A percentile compares a stretch with the other conserved stretches of the same genome.
These are phyloP conservation scores for Panthera tigris DNA, from an alignment of 2,113 vertebrate species.

Conservation along the genomic window DNA sequence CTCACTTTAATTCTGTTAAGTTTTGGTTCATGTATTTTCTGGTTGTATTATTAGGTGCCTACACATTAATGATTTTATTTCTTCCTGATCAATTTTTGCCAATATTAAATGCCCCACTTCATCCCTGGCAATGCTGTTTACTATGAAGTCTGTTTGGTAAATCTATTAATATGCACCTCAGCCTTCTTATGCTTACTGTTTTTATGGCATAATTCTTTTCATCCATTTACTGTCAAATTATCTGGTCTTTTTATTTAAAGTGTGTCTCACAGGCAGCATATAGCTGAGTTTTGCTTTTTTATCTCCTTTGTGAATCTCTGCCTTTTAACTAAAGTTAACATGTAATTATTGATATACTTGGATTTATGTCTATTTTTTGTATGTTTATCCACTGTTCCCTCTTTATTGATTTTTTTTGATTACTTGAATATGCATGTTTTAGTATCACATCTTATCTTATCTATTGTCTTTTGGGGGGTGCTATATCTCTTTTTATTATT, in stretches of 20 bases:
- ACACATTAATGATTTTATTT: not conserved
- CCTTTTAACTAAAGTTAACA: not conserved
- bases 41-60: not conserved
- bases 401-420: not conserved
- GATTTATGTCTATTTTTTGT: not conserved
- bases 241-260: not conserved
- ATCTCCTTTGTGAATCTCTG: not conserved
- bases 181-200: not conserved
- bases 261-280: not conserved
- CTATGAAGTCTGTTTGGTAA: not conserved
- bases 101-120: not conserved
- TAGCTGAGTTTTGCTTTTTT: not conserved
- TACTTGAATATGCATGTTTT: not conserved
- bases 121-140: not conserved
- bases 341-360: not conserved
- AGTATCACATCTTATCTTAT: not conserved
- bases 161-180: not conserved
- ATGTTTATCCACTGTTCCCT: not conserved
- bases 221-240: not conserved
- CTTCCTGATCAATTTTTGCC: not conserved
- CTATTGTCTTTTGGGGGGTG: not conserved
- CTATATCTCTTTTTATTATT: not conserved
- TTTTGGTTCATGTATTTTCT: not conserved
- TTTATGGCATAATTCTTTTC: not conserved
- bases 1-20: not conserved